Evolutionary conservation across 2,797 vertebrate species (phyloP), one percentile per base, ranked within the genome.

Genomic region (Centroberyx gerrardi): DNA sequence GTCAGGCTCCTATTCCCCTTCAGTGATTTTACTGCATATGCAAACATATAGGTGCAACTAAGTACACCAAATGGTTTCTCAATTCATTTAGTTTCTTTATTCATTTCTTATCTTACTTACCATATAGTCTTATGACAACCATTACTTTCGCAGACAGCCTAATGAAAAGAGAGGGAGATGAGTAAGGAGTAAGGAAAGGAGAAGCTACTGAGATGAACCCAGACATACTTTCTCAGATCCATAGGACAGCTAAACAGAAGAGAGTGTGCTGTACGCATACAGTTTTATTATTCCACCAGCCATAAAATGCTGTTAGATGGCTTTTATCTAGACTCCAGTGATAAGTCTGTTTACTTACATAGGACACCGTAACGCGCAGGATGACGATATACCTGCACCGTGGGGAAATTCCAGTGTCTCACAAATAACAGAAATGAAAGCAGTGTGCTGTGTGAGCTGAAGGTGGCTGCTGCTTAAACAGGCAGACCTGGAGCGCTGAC

Each of bases 281-380:
- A 12, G 27, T 3, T 3, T 56, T 71, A 75, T 82, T 69, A 28
- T 52, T 66, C 17, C 36, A 71, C 27, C 46, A 44, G n/a, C 55
- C 3, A 8, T 71, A 61, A 84, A 83, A 66, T 67, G 40, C 62
- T 64, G 55, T 61, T 56, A 40, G 17, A 55, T 62, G 61, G 6
- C 62, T 75, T 54, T 79, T 80, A 88, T 87, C 78, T 75, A 48
- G 4, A 63, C 62, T 54, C 55, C 49, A 55, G n/a, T 29, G 64
- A 83, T 81, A 76, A 59, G 22, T 14, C 4, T 27, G 56, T 61
- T 49, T 70, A 40, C 56, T 22, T 15, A 68, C 13, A 54, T 28
- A 15, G 8, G 48, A 46, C 55, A 53, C 4, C 28, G 52, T 27
- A 7, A 4, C 22, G 53, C 15, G 65, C 28, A 53, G 55, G 66